A percentile compares a stretch with the other conserved stretches of the same genome.
phyloP scores from a whole-genome alignment of 2,113 vertebrate species.

The Cervus canadensis region DNA sequence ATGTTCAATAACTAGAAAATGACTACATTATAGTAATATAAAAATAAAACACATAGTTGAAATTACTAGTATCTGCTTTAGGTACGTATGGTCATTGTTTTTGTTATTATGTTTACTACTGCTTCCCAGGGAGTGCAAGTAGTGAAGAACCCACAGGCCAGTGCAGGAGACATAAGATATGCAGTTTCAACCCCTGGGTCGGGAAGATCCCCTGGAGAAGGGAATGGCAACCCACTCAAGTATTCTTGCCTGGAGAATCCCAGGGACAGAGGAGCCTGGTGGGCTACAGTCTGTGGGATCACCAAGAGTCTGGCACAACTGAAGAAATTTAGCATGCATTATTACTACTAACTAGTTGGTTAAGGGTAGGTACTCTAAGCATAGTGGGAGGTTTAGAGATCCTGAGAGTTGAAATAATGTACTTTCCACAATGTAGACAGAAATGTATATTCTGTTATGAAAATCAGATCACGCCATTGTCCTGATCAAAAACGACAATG shows the following conservation, averaged over 20 bases:
- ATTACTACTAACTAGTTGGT: not conserved
- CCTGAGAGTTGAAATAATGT: not conserved
- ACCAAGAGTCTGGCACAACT: not conserved
- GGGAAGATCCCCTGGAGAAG: not conserved
- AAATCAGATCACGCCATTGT: not conserved
- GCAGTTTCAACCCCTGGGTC: not conserved
- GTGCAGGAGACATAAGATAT: not conserved
- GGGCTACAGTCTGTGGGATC: not conserved
- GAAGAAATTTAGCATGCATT: not conserved
- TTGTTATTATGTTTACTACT: not conserved
- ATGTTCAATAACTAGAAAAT: not conserved
- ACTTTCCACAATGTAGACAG: not conserved
- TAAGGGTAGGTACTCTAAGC: not conserved
- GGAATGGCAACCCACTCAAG: not conserved
- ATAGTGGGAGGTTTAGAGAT: not conserved
- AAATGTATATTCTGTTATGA: not conserved
- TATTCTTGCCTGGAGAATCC: not conserved
- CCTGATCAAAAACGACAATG: not conserved
- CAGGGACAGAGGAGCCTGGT: not conserved
- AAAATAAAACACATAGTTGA: not conserved
- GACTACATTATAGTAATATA: not conserved
- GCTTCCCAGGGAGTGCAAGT: not conserved
- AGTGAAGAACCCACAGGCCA: not conserved
- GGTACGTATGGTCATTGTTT: not conserved
- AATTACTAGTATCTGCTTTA: not conserved